These are phyloP conservation scores for Tokudaia muenninki DNA, from an alignment of 2,797 vertebrate genomes.

Conservation along the genomic window DNA sequence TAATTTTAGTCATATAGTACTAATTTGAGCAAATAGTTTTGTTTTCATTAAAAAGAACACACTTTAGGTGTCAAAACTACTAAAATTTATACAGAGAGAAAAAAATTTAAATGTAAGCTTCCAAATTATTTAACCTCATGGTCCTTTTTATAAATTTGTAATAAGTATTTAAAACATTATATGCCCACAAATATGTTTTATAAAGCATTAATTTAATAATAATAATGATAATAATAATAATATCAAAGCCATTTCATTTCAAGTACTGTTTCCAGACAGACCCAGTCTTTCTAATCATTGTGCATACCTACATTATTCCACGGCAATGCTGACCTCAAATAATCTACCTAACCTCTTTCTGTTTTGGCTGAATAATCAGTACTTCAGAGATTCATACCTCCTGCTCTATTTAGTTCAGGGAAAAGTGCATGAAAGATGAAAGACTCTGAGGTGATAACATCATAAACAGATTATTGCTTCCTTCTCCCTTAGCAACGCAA, in stretches of 20 bases:
- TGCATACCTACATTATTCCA: background rate
- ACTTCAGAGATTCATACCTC: background rate
- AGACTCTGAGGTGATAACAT: slow-evolving; percentile 5
- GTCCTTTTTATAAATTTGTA: background rate
- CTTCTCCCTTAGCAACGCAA: slow-evolving; percentile 26
- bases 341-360: background rate
- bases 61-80: background rate
- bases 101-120: background rate
- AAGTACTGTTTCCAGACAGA: background rate
- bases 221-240: too few relatives aligned
- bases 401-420: background rate
- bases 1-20: background rate
- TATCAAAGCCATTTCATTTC: background rate
- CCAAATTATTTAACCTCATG: background rate
- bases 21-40: background rate
- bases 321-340: background rate
- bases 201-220: background rate
- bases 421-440: background rate
- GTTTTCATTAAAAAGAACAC: background rate
- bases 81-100: background rate
- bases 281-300: background rate
- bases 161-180: background rate
- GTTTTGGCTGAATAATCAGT: slow-evolving; percentile 18
- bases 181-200: background rate
- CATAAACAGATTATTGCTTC: background rate